Base-by-base conservation (phyloP, 2,113 vertebrate genomes). In the Vidua chalybeata region DNA sequence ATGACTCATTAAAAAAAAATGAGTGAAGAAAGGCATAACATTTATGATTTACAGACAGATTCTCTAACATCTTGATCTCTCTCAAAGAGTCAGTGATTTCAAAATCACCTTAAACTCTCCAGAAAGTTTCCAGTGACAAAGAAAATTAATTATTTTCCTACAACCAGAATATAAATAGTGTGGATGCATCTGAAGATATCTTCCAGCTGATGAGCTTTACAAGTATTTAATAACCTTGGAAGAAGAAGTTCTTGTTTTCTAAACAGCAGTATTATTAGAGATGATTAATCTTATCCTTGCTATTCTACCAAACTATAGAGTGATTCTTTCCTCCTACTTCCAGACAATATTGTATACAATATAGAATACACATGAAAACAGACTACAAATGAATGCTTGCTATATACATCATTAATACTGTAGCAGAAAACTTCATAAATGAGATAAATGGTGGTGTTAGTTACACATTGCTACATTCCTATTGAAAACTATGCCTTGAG, bases 151-250 rank as follows among this genome's bases (percentile, higher is more conserved):
- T 68, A 1, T 82, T 26, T 89, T 72, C 73, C 76, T 92, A 56
- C 15, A 39, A 82, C 51, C 17, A 81, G n/a, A 24, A 80, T 79
- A 81, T 39, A 92, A 79, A 91, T 68, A 89, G 14, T 17, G 23
- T 72, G 68, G 58, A 93, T 95, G n/a, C 33, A 73, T 69, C 46
- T 66, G 43, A 56, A 86, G 49, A 69, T 41, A 82, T 89, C 87
- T 90, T 75, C 30, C 51, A 87, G 77, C 68, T 90, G 84, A 39
- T 90, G 73, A 91, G 35, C 6, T 52, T 52, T 20, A 55, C 24
- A 87, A 86, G 41, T 72, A 71, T 96, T 96, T 94, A 81, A 92
- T 77, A 95, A 90, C 28, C 33, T 86, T 76, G 69, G 64, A 91
- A 92, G 67, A 89, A 92, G 33, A 83, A 64, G 33, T 59, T 76